A percentile compares a stretch with the other conserved stretches of the same genome.
phyloP scores from a whole-genome alignment of 2,113 vertebrate genomes.

The Dicentrarchus labrax region DNA sequence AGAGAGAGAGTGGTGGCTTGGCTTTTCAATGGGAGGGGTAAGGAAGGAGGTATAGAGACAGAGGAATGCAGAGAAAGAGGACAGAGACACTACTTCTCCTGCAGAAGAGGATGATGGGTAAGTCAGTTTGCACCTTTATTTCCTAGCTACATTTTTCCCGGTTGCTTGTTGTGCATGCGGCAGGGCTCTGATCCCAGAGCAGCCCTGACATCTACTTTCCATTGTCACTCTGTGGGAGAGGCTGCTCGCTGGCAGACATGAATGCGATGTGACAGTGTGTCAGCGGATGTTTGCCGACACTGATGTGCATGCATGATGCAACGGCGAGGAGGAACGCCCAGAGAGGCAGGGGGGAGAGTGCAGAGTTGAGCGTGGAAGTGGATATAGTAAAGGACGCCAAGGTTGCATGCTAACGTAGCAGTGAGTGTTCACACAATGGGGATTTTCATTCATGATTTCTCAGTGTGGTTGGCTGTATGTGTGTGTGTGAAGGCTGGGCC shows the following conservation, averaged over 20 bases:
- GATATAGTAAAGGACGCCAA: constrained; percentile 42
- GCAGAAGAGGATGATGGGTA: constrained; percentile 52
- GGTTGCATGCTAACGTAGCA: constrained; percentile 30
- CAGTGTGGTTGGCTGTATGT: constrained; percentile 11
- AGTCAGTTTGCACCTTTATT: constrained; percentile 51
- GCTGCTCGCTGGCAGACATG: constrained; percentile 53
- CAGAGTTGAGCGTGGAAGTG: constrained; percentile 41
- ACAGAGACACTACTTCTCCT: constrained; percentile 34
- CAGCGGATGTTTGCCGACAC: constrained; percentile 76
- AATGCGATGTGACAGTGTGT: constrained; percentile 78
- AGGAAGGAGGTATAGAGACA: constrained; percentile 49
- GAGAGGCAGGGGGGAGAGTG: constrained; percentile 26
- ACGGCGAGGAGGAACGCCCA: constrained; percentile 66
- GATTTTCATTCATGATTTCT: constrained; percentile 67
- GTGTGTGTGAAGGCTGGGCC: background rate
- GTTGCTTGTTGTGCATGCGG: constrained; percentile 16
- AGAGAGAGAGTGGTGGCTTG: constrained; percentile 33
- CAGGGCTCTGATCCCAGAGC: constrained; percentile 33
- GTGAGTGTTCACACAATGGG: constrained; percentile 27
- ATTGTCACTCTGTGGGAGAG: constrained; percentile 64
- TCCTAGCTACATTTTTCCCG: background rate
- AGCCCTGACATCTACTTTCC: constrained; percentile 55
- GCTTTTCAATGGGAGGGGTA: constrained; percentile 54
- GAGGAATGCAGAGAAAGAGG: constrained; percentile 65
- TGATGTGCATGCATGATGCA: constrained; percentile 74